Conservation (phyloP, 2,113 vertebrate genomes). For the Muscicapa adusta region DNA sequence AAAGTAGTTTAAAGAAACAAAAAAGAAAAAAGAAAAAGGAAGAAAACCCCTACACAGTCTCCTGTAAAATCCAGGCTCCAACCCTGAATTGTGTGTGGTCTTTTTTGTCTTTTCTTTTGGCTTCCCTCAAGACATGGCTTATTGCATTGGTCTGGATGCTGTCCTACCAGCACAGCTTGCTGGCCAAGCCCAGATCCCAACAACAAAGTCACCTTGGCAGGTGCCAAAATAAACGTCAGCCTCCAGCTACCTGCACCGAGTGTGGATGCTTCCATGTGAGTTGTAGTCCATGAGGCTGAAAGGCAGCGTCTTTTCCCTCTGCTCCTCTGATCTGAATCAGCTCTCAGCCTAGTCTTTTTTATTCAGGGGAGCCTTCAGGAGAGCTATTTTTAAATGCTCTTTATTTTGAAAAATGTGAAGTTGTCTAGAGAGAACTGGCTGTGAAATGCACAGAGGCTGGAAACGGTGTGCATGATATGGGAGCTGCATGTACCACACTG, state of each 20-base stretch:
- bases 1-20: background rate
- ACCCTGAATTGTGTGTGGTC: slow-evolving; percentile 23
- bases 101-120: slow-evolving; percentile 52
- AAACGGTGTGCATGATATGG: rapidly evolving
- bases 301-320: background rate
- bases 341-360: background rate
- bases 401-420: background rate
- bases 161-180: slow-evolving; percentile 43
- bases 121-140: slow-evolving; percentile 27
- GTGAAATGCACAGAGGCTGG: background rate
- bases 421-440: background rate
- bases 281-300: rapidly evolving
- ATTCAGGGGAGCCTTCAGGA: background rate
- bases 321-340: background rate
- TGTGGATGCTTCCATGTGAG: background rate
- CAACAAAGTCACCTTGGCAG: slow-evolving; percentile 46
- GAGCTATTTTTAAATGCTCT: background rate
- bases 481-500: background rate
- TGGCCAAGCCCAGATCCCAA: slow-evolving; percentile 29
- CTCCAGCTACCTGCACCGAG: slow-evolving; percentile 15
- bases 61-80: slow-evolving; percentile 18
- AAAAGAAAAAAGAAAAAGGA: background rate
- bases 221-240: slow-evolving; percentile 46
- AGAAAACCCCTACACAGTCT: background rate
- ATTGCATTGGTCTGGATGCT: slow-evolving; percentile 41